Evolutionary conservation across 2,113 vertebrate species (phyloP).

Genomic region (Canis aureus): DNA sequence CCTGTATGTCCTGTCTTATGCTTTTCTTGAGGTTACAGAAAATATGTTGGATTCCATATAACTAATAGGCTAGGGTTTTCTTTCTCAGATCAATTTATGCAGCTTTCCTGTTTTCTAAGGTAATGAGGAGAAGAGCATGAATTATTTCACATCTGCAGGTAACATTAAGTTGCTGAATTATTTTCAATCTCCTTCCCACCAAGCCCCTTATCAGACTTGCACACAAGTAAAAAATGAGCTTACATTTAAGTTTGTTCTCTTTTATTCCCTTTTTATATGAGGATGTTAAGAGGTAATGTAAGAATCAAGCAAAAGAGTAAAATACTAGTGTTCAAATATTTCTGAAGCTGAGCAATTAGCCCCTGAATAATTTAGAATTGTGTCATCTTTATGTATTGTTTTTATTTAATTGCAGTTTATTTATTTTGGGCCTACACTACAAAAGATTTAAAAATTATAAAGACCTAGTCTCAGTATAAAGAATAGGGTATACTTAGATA

Average conservation of each 20-base stretch:
- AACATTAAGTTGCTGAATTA: neutral
- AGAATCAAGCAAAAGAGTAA: neutral
- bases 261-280: neutral
- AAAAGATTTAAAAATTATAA: neutral
- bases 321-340: neutral
- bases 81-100: neutral
- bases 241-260: neutral
- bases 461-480: neutral
- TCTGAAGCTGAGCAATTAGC: neutral
- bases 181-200: neutral
- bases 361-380: neutral
- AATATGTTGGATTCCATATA: neutral
- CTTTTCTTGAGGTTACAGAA: neutral
- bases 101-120: neutral
- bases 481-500: neutral
- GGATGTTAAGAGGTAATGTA: neutral
- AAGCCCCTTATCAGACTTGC: neutral
- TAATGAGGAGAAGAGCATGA: neutral
- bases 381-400: neutral
- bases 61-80: neutral
- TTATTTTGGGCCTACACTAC: neutral
- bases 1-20: neutral
- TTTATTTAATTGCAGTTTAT: neutral
- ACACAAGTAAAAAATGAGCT: neutral
- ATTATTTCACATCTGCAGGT: slow-evolving; percentile 13